phyloP scores from a whole-genome alignment of 2,888 invertebrate species.

The Ormyrus pomaceus region DNA sequence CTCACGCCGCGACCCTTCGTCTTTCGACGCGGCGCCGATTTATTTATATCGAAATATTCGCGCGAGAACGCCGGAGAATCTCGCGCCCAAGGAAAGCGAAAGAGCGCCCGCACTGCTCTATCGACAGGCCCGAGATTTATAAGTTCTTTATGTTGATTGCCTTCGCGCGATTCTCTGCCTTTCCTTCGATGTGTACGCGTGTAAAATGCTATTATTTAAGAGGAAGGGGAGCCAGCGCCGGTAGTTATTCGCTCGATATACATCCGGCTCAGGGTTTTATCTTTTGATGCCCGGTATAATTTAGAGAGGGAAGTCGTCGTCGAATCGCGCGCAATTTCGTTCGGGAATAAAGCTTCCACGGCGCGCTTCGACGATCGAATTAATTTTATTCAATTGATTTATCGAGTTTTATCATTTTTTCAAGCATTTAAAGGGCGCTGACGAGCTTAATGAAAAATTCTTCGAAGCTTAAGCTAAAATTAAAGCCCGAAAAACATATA shows the following conservation, averaged over 20 bases:
- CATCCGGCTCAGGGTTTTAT: constrained; percentile 20
- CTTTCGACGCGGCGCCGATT: constrained; percentile 49
- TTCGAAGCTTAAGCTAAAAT: constrained; percentile 30
- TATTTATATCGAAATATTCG: constrained; percentile 58
- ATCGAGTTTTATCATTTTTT: not conserved
- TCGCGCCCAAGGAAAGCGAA: constrained; percentile 9
- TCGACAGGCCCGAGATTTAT: constrained; percentile 56
- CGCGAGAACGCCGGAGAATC: constrained; percentile 44
- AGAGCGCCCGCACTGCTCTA: constrained; percentile 13
- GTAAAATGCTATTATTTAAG: constrained; percentile 24
- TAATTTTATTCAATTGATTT: not conserved
- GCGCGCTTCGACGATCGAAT: too few relatives aligned
- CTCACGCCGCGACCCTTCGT: constrained; percentile 50
- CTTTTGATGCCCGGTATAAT: constrained; percentile 46
- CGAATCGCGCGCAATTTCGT: not conserved
- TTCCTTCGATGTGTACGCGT: not conserved
- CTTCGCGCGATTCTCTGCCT: not conserved
- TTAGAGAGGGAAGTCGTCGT: constrained; percentile 7
- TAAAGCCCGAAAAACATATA: constrained; percentile 19
- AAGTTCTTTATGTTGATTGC: constrained; percentile 57
- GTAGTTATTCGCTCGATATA: constrained; percentile 2
- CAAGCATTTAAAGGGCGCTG: not conserved
- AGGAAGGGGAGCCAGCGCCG: not conserved
- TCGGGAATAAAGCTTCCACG: too few relatives aligned
- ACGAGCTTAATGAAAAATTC: constrained; percentile 27